These are phyloP conservation scores for Lasioglossum morio DNA, from an alignment of 2,888 invertebrate genomes.

Conservation along the genomic window DNA sequence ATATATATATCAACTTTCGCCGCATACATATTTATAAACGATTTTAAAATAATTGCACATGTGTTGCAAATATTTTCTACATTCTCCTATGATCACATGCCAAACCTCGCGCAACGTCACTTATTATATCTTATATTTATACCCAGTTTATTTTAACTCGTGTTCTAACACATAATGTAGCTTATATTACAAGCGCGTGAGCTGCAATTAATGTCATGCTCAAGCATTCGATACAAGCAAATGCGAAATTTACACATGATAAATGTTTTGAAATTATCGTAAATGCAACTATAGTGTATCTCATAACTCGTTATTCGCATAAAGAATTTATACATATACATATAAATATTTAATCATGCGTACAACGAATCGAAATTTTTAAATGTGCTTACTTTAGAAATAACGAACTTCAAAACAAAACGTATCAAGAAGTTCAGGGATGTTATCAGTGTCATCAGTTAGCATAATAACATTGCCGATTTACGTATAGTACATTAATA, in stretches of 20 bases:
- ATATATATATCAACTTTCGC: background rate
- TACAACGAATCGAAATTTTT: background rate
- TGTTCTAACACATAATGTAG: slow-evolving; percentile 29
- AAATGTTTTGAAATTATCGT: slow-evolving; percentile 28
- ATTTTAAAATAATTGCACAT: background rate
- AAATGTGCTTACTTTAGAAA: background rate
- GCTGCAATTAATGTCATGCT: slow-evolving; percentile 41
- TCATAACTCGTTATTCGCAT: slow-evolving; percentile 11
- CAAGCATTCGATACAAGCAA: slow-evolving; percentile 27
- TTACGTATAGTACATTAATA: background rate
- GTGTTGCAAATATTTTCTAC: background rate
- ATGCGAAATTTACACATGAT: slow-evolving; percentile 33
- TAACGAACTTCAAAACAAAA: background rate
- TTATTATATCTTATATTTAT: slow-evolving; percentile 29
- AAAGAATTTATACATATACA: background rate
- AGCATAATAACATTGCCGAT: background rate
- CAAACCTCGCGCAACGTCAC: background rate
- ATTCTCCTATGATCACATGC: background rate
- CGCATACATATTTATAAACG: background rate
- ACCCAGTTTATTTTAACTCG: slow-evolving; percentile 25
- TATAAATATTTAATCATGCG: slow-evolving; percentile 19
- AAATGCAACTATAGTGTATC: slow-evolving; percentile 23
- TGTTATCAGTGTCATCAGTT: background rate
- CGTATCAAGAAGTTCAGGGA: background rate
- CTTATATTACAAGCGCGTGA: slow-evolving; percentile 35